A percentile compares a stretch with the other conserved stretches of the same genome.
phyloP scores from a whole-genome alignment of 1,140 invertebrate species.

The Nebria ingens region DNA sequence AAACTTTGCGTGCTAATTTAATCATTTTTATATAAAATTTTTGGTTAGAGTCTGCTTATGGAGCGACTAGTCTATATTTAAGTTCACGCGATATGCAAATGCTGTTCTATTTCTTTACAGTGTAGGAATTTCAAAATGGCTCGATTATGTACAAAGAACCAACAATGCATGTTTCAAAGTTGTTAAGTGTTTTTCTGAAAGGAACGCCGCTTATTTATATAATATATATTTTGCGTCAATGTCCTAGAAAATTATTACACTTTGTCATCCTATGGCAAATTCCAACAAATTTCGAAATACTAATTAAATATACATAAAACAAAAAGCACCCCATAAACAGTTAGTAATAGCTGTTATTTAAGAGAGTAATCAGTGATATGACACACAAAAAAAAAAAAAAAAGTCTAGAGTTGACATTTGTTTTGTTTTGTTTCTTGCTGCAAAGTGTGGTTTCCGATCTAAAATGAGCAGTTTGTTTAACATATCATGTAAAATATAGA shows the following conservation, averaged over 20 bases:
- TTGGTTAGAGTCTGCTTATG: neutral
- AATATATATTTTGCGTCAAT: neutral
- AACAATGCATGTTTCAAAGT: neutral
- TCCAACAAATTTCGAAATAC: neutral
- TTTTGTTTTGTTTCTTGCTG: no score
- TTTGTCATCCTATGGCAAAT: neutral
- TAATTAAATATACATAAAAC: no score
- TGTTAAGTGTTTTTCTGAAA: no score
- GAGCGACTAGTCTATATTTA: neutral
- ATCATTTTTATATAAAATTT: slow-evolving; percentile 1
- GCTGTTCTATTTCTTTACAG: neutral
- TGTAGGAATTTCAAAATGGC: neutral
- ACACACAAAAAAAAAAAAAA: no score
- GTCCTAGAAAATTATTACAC: neutral
- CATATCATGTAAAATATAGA: neutral
- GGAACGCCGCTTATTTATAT: no score
- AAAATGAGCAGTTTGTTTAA: no score
- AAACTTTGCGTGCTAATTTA: slow-evolving; percentile 5
- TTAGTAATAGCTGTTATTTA: no score
- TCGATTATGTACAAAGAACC: neutral
- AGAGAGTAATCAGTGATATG: no score
- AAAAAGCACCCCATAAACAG: no score
- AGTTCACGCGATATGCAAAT: slow-evolving; percentile 3
- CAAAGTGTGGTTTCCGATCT: no score
- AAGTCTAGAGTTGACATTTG: no score